Conservation (phyloP, 1,140 invertebrate genomes). For the Aphaenogaster rudis region DNA sequence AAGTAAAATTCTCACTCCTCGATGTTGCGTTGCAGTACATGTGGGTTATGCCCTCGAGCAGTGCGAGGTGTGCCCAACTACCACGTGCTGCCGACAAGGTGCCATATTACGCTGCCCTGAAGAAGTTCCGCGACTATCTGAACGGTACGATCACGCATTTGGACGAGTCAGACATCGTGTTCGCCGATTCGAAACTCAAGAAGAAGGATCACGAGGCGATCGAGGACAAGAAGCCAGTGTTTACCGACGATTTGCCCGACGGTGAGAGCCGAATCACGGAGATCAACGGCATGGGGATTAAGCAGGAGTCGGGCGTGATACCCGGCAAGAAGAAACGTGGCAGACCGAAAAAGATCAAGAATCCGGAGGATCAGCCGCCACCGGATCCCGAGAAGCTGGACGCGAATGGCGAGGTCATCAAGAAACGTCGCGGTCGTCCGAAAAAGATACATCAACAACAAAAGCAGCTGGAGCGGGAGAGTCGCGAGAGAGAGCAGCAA, state of each 20-base stretch:
- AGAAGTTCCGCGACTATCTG: conserved; percentile 98
- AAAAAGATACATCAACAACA: conserved; percentile 91
- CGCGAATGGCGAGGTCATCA: conserved; percentile 89
- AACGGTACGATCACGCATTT: conserved; percentile 95
- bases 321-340: conserved; percentile 96
- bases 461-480: conserved; percentile 83
- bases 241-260: conserved; percentile 84
- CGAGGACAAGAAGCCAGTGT: conserved; percentile 88
- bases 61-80: conserved; percentile 97
- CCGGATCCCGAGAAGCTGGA: conserved; percentile 88
- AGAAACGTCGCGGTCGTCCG: conserved; percentile 94
- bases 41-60: conserved; percentile 99
- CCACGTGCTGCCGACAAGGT: conserved; percentile 98
- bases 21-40: conserved; percentile 92
- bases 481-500: conserved; percentile 81
- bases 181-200: conserved; percentile 92
- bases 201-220: conserved; percentile 87
- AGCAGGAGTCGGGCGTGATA: conserved; percentile 88
- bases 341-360: conserved; percentile 94
- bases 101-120: conserved; percentile 97
- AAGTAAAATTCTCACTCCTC: conserved; percentile 54
- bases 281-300: conserved; percentile 85
- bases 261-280: conserved; percentile 85
- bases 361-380: conserved; percentile 89
- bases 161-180: conserved; percentile 97